A percentile compares a stretch with the other conserved stretches of the same genome.
Conservation (phyloP, 2,113 vertebrate genomes). For the Heterotilapia buettikoferi region DNA sequence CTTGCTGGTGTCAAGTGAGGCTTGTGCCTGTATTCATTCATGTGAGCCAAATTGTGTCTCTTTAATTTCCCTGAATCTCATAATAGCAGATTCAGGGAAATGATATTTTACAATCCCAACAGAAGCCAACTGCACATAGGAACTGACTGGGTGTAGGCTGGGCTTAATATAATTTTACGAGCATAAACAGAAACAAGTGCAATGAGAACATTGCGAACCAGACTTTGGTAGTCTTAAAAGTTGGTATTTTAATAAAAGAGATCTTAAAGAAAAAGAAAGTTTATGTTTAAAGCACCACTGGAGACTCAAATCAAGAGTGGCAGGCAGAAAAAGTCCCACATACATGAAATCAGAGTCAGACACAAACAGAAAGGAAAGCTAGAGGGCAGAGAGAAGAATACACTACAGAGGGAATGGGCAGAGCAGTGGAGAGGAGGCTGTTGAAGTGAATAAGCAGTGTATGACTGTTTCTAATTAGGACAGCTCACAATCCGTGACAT, state of each 20-base stretch:
- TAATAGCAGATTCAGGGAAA: not conserved
- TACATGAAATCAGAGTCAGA: not conserved
- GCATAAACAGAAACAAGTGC: not conserved
- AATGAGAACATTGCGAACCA: not conserved
- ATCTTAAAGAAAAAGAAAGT: not conserved
- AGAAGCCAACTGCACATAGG: not conserved
- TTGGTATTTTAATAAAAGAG: not conserved
- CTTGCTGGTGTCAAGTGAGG: not conserved
- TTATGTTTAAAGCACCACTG: not conserved
- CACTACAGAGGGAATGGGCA: not conserved
- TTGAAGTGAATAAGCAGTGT: slow-evolving; percentile 28
- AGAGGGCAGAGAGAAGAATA: not conserved
- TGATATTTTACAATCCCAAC: not conserved
- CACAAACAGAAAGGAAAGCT: not conserved
- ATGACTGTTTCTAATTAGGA: slow-evolving; percentile 55
- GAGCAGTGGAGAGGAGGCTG: not conserved
- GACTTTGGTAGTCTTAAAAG: not conserved
- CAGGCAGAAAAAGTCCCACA: not conserved
- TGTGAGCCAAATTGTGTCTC: not conserved
- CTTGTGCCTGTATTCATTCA: not conserved
- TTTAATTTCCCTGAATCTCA: not conserved
- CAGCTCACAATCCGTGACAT: slow-evolving; percentile 31
- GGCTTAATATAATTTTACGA: not conserved
- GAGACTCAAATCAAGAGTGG: not conserved
- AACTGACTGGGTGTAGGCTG: not conserved